Conservation (phyloP, 2,888 invertebrate genomes). For the Synanthedon myopaeformis region DNA sequence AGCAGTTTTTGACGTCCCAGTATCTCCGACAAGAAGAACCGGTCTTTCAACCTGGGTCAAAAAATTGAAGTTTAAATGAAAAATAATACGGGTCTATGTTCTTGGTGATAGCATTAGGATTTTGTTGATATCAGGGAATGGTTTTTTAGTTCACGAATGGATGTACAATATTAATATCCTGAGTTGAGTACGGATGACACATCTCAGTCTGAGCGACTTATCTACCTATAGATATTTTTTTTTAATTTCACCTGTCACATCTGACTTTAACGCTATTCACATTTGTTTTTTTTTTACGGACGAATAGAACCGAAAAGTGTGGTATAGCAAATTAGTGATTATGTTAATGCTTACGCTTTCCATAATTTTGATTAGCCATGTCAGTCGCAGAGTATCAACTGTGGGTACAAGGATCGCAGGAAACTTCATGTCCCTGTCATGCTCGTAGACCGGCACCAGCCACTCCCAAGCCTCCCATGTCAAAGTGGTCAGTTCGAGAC, state of each 20-base stretch:
- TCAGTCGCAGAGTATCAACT: conserved; percentile 84
- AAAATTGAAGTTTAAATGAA: too few species aligned
- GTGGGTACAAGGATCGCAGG: conserved; percentile 91
- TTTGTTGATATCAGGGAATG: not conserved
- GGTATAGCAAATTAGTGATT: too few species aligned
- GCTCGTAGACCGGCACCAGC: conserved; percentile 81
- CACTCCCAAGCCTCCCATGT: conserved; percentile 90
- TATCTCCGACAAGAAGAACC: conserved; percentile 88
- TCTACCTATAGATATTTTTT: too few species aligned
- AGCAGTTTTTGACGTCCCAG: conserved; percentile 93
- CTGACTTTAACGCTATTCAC: too few species aligned
- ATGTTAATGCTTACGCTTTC: conserved; percentile 68
- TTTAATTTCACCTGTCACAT: too few species aligned
- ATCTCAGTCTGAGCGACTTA: too few species aligned
- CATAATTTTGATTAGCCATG: conserved; percentile 83
- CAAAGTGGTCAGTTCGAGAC: conserved; percentile 73
- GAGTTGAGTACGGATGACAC: too few species aligned
- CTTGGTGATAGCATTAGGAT: too few species aligned
- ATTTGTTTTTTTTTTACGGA: too few species aligned
- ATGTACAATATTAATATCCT: not conserved
- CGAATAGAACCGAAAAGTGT: too few species aligned
- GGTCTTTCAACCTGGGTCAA: conserved; percentile 75
- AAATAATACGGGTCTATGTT: too few species aligned
- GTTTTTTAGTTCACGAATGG: not conserved
- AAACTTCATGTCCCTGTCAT: conserved; percentile 77